Base-by-base conservation (phyloP, 2,797 vertebrate species). In the Coilia nasus region DNA sequence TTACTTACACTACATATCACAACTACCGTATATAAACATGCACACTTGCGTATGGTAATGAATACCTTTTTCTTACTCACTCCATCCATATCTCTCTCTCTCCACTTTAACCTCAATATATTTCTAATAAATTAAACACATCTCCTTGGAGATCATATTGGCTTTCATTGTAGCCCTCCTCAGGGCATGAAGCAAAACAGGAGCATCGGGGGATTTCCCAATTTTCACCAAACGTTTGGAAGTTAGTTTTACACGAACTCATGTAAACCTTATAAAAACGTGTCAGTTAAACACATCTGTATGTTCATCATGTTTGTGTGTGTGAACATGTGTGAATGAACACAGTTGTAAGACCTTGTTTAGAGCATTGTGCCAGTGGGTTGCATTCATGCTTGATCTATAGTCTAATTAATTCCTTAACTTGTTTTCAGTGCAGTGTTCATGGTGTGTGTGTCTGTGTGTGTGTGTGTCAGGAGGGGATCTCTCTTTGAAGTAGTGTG, bases 401-500 rank as follows among this genome's bases (percentile, higher is more conserved):
- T 87, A 83, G 85, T 92, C 92, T 94, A 93, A 95, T 95, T 94
- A 94, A 95, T 94, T 94, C 91, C 89, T 93, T 92, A 95, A 93
- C 90, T 91, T 81, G 88, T 93, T 91, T 93, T 94, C 93, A 93
- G 91, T 91, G 88, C 89, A 83, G 83, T 75, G n/a, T 64, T 64
- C 60, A 64, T 9, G 7, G 50, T 54, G 6, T 54, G 57, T 59
- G 57, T 19, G 64, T 31, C 35, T 60, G 83, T 47, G 87, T 85
- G 85, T 83, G 85, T 85, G 75, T 83, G 90, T 86, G 82, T 87
- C 87, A 90, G 90, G 89, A 87, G 87, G 86, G 35, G 90, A 88
- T 92, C 82, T 85, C 87, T 92, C 94, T 96, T 95, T 96, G 95
- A 96, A 95, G 95, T 94, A 88, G 86, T 90, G 90, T 90, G 91